phyloP scores from a whole-genome alignment of 2,113 vertebrate species.

The Otocyon megalotis region DNA sequence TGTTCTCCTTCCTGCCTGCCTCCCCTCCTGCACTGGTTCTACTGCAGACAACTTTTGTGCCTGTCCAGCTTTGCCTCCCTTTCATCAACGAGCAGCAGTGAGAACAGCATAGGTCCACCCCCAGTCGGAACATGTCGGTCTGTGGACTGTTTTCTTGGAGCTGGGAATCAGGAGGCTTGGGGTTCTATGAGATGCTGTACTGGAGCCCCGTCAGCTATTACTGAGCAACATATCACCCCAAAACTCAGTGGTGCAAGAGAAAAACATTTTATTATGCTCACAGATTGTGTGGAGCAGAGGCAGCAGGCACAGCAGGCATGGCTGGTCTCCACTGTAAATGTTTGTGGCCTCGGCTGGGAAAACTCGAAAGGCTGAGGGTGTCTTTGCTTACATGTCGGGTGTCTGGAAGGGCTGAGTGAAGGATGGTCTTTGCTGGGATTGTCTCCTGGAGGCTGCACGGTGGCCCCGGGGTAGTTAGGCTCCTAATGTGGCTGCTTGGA shows the following conservation, averaged over 20 bases:
- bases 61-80: background rate
- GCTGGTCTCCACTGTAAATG: background rate
- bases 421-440: background rate
- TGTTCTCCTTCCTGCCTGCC: background rate
- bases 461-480: background rate
- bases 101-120: accelerated
- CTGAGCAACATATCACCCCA: background rate
- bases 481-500: background rate
- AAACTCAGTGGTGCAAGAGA: background rate
- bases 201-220: background rate
- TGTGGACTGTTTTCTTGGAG: background rate
- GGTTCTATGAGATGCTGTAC: background rate
- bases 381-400: background rate
- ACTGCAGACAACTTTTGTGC: accelerated
- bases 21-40: background rate
- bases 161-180: background rate
- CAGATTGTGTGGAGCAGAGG: background rate
- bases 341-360: background rate
- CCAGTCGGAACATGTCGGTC: background rate
- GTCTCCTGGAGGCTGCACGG: too few species aligned
- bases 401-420: background rate
- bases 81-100: too few species aligned
- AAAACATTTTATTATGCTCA: background rate
- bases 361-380: accelerated
- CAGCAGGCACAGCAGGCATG: too few species aligned